phyloP scores from a whole-genome alignment of 30 jellyfish, hydroid and myxozoan genomes.

The Pelagia noctiluca region DNA sequence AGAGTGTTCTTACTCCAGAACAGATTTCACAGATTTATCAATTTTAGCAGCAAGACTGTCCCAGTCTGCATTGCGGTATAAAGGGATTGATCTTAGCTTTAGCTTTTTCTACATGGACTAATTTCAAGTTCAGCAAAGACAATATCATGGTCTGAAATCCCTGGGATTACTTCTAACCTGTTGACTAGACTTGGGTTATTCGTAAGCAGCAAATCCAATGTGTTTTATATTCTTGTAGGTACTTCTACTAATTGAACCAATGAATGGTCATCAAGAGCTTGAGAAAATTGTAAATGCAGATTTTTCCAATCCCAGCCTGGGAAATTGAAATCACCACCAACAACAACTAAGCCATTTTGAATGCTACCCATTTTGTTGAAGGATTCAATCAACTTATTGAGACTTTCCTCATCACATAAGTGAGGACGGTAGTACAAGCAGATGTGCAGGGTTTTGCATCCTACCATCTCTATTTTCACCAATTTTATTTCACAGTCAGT shows the following conservation, averaged over 20 bases:
- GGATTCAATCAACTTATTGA: too few relatives aligned
- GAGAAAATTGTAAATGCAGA: background rate
- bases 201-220: conserved; percentile 14
- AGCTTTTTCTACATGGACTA: conserved; percentile 19
- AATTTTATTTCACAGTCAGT: too few relatives aligned
- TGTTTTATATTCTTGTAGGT: background rate
- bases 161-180: conserved; percentile 8
- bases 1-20: background rate
- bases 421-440: too few relatives aligned
- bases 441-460: too few relatives aligned
- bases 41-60: background rate
- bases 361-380: too few relatives aligned
- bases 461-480: too few relatives aligned
- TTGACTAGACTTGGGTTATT: background rate
- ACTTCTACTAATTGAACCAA: conserved; percentile 17
- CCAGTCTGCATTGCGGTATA: conserved; percentile 34
- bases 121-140: conserved; percentile 7
- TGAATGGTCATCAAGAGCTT: background rate
- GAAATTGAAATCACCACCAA: background rate
- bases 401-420: too few relatives aligned
- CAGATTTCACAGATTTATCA: background rate
- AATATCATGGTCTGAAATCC: conserved; percentile 16
- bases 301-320: background rate
- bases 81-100: background rate
- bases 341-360: background rate